A percentile compares a stretch with the other conserved stretches of the same genome.
Conservation (phyloP, 2,113 vertebrate species). For the Clarias batrachus region DNA sequence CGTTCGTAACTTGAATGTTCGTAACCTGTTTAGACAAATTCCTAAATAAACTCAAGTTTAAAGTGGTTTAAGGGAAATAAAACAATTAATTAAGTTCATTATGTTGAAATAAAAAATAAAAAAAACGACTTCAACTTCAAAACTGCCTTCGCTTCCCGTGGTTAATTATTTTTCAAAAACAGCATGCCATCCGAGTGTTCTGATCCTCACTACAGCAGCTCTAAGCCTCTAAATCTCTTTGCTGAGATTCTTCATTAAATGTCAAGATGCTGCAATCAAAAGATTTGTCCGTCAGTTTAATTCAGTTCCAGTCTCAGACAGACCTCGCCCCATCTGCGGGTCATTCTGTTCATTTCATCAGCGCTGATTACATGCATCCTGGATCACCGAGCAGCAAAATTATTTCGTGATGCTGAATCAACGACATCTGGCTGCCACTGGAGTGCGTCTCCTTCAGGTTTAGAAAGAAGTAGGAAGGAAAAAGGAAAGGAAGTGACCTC, state of each 20-base stretch:
- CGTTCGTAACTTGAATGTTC: no score
- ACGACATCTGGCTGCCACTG: neutral
- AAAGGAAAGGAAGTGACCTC: constrained; percentile 11
- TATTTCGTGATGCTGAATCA: neutral
- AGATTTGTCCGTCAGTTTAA: no score
- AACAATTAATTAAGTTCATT: neutral
- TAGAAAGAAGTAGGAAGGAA: constrained; percentile 1
- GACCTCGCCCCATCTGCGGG: neutral
- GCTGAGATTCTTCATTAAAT: neutral
- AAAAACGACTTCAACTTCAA: neutral
- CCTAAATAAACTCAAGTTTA: no score
- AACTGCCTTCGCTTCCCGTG: neutral
- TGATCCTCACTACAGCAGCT: neutral
- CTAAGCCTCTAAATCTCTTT: neutral
- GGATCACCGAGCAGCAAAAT: neutral
- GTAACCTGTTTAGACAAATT: no score
- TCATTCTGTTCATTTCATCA: constrained; percentile 6
- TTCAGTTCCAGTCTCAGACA: neutral
- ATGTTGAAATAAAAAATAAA: neutral
- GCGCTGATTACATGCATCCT: neutral
- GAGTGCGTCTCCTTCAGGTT: neutral
- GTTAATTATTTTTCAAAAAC: neutral
- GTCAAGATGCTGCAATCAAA: neutral
- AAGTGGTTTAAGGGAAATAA: neutral
- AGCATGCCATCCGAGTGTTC: neutral